A percentile compares a stretch with the other conserved stretches of the same genome.
Evolutionary conservation across 2,113 vertebrate genomes (phyloP).

Genomic region (Turdus rufiventris): DNA sequence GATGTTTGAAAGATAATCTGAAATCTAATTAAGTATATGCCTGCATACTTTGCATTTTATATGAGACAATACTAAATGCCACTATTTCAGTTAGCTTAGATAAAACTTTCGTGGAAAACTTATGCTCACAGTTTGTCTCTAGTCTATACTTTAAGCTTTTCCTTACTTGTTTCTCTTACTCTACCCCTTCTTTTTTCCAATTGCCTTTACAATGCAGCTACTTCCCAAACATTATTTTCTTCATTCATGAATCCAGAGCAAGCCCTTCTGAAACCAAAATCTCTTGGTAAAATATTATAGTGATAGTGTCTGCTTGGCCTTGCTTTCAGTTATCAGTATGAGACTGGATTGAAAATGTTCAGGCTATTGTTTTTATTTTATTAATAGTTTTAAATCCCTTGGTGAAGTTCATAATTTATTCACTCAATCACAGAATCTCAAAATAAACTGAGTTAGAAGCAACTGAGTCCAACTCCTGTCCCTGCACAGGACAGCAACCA

Average conservation of each 20-base stretch:
- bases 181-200: not conserved
- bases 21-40: not conserved
- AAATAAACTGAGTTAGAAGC: not conserved
- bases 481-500: not conserved
- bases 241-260: not conserved
- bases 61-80: not conserved
- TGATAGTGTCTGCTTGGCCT: not conserved
- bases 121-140: not conserved
- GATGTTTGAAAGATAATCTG: not conserved
- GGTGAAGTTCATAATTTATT: not conserved
- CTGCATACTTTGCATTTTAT: not conserved
- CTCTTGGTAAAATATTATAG: not conserved
- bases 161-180: not conserved
- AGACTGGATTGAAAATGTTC: not conserved
- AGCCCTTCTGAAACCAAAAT: not conserved
- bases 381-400: not conserved
- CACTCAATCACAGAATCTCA: not conserved
- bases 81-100: not conserved
- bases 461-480: not conserved
- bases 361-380: not conserved
- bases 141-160: not conserved
- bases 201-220: not conserved
- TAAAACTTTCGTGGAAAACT: not conserved
- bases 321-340: not conserved
- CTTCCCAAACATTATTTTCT: not conserved